These are phyloP conservation scores for Heteractis magnifica DNA, from an alignment of 92 coral and sea anemone genomes.

Conservation along the genomic window DNA sequence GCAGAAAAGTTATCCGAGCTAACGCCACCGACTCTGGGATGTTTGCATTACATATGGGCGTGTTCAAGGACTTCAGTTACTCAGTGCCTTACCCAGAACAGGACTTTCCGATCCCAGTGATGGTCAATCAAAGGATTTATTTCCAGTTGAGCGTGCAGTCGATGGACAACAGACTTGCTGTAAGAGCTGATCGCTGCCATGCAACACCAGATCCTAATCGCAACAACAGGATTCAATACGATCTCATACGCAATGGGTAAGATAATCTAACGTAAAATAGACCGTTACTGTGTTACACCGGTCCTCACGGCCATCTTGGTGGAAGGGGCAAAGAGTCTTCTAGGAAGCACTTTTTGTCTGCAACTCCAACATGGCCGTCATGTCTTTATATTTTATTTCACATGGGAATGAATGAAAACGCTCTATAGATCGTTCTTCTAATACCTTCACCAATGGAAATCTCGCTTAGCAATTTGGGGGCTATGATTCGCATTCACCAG, in stretches of 20 bases:
- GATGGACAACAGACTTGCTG: conserved; percentile 68
- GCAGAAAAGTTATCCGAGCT: conserved; percentile 60
- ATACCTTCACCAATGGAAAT: too few species aligned
- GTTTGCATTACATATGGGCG: conserved; percentile 63
- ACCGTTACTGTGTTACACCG: too few species aligned
- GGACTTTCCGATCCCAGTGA: conserved; percentile 79
- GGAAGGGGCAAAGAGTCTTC: too few species aligned
- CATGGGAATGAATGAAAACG: too few species aligned
- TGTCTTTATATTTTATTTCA: too few species aligned
- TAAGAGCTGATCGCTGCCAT: conserved; percentile 76
- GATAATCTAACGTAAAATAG: neutral
- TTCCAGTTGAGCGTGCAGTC: conserved; percentile 67
- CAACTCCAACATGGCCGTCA: too few species aligned
- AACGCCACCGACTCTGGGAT: conserved; percentile 69
- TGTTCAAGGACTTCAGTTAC: conserved; percentile 61
- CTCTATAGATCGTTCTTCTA: too few species aligned
- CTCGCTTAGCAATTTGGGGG: too few species aligned
- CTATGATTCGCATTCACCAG: too few species aligned
- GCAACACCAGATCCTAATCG: conserved; percentile 87
- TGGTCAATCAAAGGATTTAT: conserved; percentile 62
- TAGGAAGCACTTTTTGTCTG: too few species aligned
- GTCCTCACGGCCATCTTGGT: too few species aligned
- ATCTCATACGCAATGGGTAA: conserved; percentile 72
- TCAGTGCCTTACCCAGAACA: conserved; percentile 64
- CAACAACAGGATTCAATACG: conserved; percentile 62